Conservation (phyloP, 2,797 vertebrate genomes). For the Myripristis jacobus region DNA sequence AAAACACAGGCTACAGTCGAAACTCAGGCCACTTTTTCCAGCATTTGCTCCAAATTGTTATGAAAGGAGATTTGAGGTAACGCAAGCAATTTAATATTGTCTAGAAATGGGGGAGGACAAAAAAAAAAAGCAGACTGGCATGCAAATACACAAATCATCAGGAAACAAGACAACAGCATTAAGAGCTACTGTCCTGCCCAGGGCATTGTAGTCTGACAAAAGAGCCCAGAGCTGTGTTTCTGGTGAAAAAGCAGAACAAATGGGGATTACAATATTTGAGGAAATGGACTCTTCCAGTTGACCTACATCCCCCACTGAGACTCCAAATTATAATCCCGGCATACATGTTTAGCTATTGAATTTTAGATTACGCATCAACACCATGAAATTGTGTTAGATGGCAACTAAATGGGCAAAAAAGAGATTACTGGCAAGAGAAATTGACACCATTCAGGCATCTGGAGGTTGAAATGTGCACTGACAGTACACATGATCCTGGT, state of each 20-base stretch:
- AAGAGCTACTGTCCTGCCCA: conserved; percentile 47
- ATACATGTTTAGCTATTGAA: conserved; percentile 68
- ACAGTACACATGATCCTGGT: conserved; percentile 2
- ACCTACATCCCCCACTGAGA: conserved; percentile 76
- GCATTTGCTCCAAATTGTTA: background rate
- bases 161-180: conserved; percentile 38
- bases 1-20: background rate
- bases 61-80: background rate
- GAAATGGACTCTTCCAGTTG: conserved; percentile 77
- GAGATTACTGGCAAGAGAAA: conserved; percentile 48
- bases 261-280: conserved; percentile 80
- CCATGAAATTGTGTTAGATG: conserved; percentile 73
- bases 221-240: conserved; percentile 65
- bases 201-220: conserved; percentile 61
- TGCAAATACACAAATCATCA: conserved; percentile 20
- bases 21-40: background rate
- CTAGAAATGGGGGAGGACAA: background rate
- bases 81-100: background rate
- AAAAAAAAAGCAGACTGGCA: conserved; percentile 5
- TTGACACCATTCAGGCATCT: conserved; percentile 30
- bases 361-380: conserved; percentile 66
- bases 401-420: conserved; percentile 58
- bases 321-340: conserved; percentile 73
- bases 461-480: conserved; percentile 41
- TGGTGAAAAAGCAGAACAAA: conserved; percentile 76